Evolutionary conservation across 1,140 invertebrate genomes (phyloP).

Genomic region (Lutraria rhynchaena): DNA sequence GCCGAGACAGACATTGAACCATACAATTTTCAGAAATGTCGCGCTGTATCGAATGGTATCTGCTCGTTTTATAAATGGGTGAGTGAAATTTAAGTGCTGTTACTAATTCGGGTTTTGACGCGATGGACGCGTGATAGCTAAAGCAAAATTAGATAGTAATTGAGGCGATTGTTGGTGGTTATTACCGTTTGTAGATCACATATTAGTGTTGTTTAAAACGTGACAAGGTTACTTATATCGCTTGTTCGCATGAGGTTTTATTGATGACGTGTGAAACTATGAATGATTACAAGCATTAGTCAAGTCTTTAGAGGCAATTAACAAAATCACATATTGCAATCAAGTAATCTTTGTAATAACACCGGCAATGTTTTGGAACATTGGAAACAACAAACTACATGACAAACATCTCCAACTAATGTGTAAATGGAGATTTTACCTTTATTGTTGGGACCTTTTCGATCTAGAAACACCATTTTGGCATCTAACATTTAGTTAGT

Average conservation of each 20-base stretch:
- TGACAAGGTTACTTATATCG: neutral
- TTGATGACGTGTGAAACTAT: neutral
- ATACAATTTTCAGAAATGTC: conserved; percentile 63
- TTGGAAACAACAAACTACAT: too few relatives aligned
- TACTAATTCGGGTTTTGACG: neutral
- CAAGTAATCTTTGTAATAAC: too few relatives aligned
- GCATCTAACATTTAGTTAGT: too few relatives aligned
- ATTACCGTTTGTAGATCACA: neutral
- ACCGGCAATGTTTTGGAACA: too few relatives aligned
- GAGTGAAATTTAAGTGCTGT: conserved; percentile 2
- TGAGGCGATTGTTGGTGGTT: neutral
- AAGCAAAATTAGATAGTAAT: neutral
- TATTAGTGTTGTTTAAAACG: neutral
- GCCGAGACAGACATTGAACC: conserved; percentile 61
- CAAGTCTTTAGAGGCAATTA: too few relatives aligned
- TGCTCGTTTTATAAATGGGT: conserved; percentile 72
- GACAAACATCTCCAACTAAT: too few relatives aligned
- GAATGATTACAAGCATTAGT: too few relatives aligned
- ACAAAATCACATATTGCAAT: too few relatives aligned
- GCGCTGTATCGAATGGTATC: conserved; percentile 67
- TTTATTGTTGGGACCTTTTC: too few relatives aligned
- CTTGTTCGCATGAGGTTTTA: neutral
- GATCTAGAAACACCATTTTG: too few relatives aligned
- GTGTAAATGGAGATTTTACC: too few relatives aligned
- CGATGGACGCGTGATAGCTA: neutral